Evolutionary conservation across 2,113 vertebrate genomes (phyloP).

Genomic region (Tamias sibiricus): DNA sequence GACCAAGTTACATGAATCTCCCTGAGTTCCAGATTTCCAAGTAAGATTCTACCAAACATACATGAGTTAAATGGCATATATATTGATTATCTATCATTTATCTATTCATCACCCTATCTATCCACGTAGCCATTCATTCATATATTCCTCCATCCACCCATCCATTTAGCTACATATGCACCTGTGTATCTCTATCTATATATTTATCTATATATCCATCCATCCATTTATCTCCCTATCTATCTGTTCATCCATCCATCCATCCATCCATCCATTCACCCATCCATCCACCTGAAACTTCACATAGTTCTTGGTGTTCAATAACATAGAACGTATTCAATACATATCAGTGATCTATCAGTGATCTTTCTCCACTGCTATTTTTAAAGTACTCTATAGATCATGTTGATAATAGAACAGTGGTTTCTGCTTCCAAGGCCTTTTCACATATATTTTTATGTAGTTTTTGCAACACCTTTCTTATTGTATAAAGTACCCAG

Average conservation of each 20-base stretch:
- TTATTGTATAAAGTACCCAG: background rate
- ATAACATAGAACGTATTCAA: background rate
- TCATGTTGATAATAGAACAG: background rate
- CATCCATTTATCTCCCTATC: background rate
- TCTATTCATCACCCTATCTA: too few species aligned
- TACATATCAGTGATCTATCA: background rate
- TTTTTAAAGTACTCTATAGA: background rate
- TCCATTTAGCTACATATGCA: too few species aligned
- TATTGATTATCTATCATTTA: too few species aligned
- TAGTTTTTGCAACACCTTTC: background rate
- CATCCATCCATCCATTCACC: background rate
- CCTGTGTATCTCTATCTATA: background rate
- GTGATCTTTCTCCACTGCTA: background rate
- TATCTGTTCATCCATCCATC: background rate
- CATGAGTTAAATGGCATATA: background rate
- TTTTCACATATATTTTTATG: background rate
- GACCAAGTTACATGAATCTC: background rate
- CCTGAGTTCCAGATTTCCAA: background rate
- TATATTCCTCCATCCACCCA: too few species aligned
- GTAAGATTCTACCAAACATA: background rate
- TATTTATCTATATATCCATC: too few species aligned
- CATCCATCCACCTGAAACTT: background rate
- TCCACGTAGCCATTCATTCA: too few species aligned
- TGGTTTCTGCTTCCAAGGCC: background rate
- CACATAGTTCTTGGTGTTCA: background rate